A percentile compares a stretch with the other conserved stretches of the same genome.
These are phyloP conservation scores for Acarapis woodi DNA, from an alignment of 1,140 invertebrate species.

Conservation along the genomic window DNA sequence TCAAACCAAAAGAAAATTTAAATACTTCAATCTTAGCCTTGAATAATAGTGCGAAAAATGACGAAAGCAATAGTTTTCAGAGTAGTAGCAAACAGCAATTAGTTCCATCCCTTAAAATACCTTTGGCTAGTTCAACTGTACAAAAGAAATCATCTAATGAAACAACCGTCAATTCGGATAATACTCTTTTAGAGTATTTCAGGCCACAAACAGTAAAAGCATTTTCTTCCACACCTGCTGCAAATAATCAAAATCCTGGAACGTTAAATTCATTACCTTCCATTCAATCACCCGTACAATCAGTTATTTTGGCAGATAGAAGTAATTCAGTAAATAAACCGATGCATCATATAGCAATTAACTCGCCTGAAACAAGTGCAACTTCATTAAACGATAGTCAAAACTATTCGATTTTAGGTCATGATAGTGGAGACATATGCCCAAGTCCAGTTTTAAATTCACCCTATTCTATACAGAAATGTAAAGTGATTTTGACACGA, in stretches of 20 bases:
- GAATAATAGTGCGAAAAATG: background rate
- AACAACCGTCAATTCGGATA: background rate
- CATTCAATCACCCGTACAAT: background rate
- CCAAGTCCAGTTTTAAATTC: too few species aligned
- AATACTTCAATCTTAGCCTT: background rate
- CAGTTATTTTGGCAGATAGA: background rate
- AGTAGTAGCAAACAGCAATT: too few species aligned
- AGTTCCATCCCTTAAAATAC: background rate
- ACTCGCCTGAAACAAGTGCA: too few species aligned
- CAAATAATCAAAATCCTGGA: background rate
- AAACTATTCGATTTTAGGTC: background rate
- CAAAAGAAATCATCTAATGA: background rate
- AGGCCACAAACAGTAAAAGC: background rate
- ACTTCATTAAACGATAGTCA: background rate
- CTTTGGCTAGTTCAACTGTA: too few species aligned
- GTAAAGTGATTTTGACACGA: constrained; percentile 18
- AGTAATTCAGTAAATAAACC: too few species aligned
- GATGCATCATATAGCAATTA: too few species aligned
- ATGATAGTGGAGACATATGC: too few species aligned
- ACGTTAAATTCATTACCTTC: background rate
- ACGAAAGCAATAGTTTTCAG: too few species aligned
- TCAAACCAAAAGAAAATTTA: constrained; percentile 15
- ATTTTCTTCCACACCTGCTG: background rate
- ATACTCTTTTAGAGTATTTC: background rate
- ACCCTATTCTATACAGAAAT: background rate